phyloP scores from a whole-genome alignment of 2,797 vertebrate genomes.

The Amniataba percoides region DNA sequence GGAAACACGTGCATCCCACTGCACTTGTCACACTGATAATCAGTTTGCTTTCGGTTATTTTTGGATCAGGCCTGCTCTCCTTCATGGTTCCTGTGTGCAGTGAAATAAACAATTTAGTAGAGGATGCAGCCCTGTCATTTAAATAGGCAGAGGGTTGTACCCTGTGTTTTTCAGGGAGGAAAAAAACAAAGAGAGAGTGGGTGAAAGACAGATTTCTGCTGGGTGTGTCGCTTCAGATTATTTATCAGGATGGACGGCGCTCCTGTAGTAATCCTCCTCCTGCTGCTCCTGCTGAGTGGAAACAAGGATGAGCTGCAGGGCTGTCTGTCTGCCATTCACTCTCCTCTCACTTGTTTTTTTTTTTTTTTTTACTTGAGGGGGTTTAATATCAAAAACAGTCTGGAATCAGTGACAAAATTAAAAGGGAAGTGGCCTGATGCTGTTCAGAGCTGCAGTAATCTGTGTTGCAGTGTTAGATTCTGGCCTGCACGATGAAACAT shows the following conservation, averaged over 20 bases:
- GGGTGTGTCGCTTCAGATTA: slow-evolving; percentile 66
- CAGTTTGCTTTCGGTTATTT: slow-evolving; percentile 15
- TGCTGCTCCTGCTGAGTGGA: slow-evolving; percentile 67
- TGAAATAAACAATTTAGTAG: slow-evolving; percentile 40
- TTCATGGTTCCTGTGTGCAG: slow-evolving; percentile 3
- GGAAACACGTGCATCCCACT: neutral
- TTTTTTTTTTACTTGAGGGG: slow-evolving; percentile 1
- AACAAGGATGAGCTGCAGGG: slow-evolving; percentile 57
- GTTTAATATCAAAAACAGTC: slow-evolving; percentile 40
- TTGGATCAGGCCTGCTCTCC: neutral
- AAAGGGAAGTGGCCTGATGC: slow-evolving; percentile 35
- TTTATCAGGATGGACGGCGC: slow-evolving; percentile 50
- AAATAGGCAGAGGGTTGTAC: slow-evolving; percentile 27
- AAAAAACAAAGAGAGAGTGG: slow-evolving; percentile 35
- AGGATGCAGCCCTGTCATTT: slow-evolving; percentile 47
- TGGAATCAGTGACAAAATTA: slow-evolving; percentile 39
- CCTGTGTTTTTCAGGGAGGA: slow-evolving; percentile 28
- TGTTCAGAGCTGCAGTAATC: slow-evolving; percentile 10
- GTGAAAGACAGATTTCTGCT: slow-evolving; percentile 41
- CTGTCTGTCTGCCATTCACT: slow-evolving; percentile 44
- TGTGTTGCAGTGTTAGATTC: neutral
- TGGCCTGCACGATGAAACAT: slow-evolving; percentile 22
- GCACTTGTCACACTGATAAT: neutral
- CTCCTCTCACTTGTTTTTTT: neutral
- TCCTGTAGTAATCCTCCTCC: slow-evolving; percentile 70